A percentile compares a stretch with the other conserved stretches of the same genome.
Conservation (phyloP, 1,140 invertebrate genomes). For the Neodiprion pinetum region DNA sequence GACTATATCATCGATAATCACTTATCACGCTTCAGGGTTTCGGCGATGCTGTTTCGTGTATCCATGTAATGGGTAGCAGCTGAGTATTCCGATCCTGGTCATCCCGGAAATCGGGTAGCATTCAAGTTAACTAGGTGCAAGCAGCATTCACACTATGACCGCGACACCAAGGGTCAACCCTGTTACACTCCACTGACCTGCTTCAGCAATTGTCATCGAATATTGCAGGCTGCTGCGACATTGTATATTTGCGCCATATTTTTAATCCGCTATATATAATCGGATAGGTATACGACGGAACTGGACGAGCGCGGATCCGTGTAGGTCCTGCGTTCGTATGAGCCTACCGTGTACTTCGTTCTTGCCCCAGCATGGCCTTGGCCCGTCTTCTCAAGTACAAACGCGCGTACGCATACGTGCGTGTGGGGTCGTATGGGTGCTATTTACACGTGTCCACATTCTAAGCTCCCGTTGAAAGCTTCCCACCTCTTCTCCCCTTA, state of each 20-base stretch:
- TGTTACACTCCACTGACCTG: no score
- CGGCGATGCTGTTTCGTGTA: no score
- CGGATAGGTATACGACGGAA: not conserved
- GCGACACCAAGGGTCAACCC: no score
- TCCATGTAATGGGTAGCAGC: no score
- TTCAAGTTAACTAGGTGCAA: no score
- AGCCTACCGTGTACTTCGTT: not conserved
- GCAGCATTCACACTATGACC: no score
- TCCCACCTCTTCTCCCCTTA: not conserved
- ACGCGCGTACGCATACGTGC: not conserved
- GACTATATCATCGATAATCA: not conserved
- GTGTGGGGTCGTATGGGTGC: no score
- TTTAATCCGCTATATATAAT: not conserved
- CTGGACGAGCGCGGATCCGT: not conserved
- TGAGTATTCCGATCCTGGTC: no score
- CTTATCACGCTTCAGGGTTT: no score
- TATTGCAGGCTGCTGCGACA: not conserved
- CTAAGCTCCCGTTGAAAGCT: not conserved
- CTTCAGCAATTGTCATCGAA: not conserved
- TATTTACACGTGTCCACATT: not conserved
- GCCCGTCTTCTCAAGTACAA: not conserved
- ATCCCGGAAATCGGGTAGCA: no score
- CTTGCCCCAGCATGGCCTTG: not conserved
- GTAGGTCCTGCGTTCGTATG: not conserved
- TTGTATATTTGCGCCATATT: not conserved